phyloP scores from a whole-genome alignment of 2,113 vertebrate species.

The Delphinapterus leucas region DNA sequence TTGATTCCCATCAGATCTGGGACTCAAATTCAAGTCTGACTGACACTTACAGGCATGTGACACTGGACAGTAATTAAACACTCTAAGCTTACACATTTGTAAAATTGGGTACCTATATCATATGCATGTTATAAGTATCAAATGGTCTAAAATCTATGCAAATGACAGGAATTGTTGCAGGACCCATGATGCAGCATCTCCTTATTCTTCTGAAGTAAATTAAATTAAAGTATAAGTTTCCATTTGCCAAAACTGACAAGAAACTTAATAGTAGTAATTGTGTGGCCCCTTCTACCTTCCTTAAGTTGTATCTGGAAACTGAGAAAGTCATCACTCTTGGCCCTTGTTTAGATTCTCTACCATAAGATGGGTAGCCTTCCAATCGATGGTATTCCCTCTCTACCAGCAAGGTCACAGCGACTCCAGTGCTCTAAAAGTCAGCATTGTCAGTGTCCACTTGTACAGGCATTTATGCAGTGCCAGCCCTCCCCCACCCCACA shows the following conservation, averaged over 20 bases:
- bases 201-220: background rate
- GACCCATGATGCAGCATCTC: background rate
- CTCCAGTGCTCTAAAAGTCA: background rate
- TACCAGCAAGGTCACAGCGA: background rate
- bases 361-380: background rate
- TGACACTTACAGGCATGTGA: background rate
- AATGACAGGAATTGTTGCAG: background rate
- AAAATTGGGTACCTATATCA: background rate
- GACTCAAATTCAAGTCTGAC: background rate
- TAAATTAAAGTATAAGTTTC: background rate
- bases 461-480: background rate
- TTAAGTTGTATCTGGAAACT: background rate
- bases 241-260: background rate
- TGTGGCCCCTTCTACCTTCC: background rate
- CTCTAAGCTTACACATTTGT: background rate
- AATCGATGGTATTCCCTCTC: accelerated
- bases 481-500: too few relatives aligned
- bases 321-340: background rate
- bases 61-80: background rate
- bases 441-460: background rate
- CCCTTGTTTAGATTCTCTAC: background rate
- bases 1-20: background rate
- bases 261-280: background rate
- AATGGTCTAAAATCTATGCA: background rate
- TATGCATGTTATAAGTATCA: background rate